Percentiles rank a stretch among this genome's conserved stretches.
Evolutionary conservation across 2,113 vertebrate species (phyloP).

Genomic region (Oryzias celebensis): DNA sequence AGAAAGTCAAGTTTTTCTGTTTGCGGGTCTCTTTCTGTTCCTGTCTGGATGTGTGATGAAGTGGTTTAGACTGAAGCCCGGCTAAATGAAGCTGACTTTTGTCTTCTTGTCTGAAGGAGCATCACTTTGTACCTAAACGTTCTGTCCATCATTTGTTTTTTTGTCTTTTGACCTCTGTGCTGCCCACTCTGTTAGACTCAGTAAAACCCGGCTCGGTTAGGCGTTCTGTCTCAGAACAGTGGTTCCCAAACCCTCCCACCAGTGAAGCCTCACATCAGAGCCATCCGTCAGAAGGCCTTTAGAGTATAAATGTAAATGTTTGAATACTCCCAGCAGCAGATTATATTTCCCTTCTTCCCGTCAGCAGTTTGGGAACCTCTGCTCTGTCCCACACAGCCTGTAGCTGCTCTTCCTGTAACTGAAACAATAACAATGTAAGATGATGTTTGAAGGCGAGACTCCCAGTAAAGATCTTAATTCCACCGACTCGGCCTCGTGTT

Average conservation of each 20-base stretch:
- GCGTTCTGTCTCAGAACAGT: slow-evolving; percentile 11
- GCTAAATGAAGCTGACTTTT: slow-evolving; percentile 7
- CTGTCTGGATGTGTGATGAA: background rate
- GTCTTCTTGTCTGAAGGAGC: slow-evolving; percentile 7
- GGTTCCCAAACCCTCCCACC: slow-evolving; percentile 42
- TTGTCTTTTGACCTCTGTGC: slow-evolving; percentile 14
- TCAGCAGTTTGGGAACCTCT: slow-evolving; percentile 34
- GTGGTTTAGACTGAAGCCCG: slow-evolving; percentile 1
- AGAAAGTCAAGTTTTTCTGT: background rate
- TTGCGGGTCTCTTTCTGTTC: slow-evolving; percentile 30
- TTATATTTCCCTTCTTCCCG: background rate
- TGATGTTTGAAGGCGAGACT: slow-evolving; percentile 63
- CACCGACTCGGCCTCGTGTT: slow-evolving; percentile 20
- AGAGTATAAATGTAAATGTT: background rate
- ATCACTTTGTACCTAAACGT: slow-evolving; percentile 30
- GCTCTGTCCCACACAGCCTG: slow-evolving; percentile 22
- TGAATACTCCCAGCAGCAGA: background rate
- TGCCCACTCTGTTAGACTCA: slow-evolving; percentile 12
- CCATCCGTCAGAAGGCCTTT: slow-evolving; percentile 4
- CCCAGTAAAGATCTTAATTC: slow-evolving; percentile 73
- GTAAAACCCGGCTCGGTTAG: background rate
- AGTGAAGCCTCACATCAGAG: slow-evolving; percentile 41
- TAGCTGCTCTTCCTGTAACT: slow-evolving; percentile 44
- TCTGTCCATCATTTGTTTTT: slow-evolving; percentile 12
- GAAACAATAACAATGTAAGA: slow-evolving; percentile 54